These are phyloP conservation scores for Tretioscincus oriximinensis DNA, from an alignment of 2,113 vertebrate genomes.

Conservation along the genomic window DNA sequence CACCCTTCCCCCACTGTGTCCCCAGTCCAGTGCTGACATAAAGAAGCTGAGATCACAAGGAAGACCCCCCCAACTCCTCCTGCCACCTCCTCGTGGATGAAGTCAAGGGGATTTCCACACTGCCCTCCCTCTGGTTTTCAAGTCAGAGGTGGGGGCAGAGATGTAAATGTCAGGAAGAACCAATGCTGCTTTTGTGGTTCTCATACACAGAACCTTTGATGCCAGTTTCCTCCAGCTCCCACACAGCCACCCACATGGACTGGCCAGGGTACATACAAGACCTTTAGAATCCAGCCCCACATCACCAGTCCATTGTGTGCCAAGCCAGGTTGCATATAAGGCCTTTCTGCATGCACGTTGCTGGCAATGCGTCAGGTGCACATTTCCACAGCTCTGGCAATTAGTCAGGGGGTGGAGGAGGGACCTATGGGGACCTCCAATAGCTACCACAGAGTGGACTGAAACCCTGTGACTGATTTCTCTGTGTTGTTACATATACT, in stretches of 20 bases:
- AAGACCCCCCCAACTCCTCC: constrained; percentile 39
- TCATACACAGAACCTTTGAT: constrained; percentile 35
- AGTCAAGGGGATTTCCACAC: constrained; percentile 74
- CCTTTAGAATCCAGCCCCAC: not conserved
- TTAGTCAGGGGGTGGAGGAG: not conserved
- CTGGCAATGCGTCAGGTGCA: not conserved
- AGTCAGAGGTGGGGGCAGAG: constrained; percentile 19
- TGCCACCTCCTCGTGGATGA: constrained; percentile 60
- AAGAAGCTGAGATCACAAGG: constrained; percentile 73
- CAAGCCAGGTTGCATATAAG: not conserved
- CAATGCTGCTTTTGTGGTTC: not conserved
- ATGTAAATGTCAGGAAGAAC: constrained; percentile 22
- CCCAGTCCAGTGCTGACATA: constrained; percentile 46
- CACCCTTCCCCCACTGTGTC: constrained; percentile 11
- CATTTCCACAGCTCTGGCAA: not conserved
- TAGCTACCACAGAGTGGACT: not conserved
- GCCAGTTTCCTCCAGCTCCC: not conserved
- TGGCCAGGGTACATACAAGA: not conserved
- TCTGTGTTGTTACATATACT: not conserved
- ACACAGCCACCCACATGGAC: not conserved
- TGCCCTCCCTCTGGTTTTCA: constrained; percentile 38
- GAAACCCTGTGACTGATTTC: not conserved
- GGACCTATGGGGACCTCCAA: not conserved
- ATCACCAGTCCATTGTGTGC: not conserved
- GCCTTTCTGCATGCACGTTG: not conserved